These are phyloP conservation scores for Globicephala melas DNA, from an alignment of 2,113 vertebrate species.

Conservation along the genomic window DNA sequence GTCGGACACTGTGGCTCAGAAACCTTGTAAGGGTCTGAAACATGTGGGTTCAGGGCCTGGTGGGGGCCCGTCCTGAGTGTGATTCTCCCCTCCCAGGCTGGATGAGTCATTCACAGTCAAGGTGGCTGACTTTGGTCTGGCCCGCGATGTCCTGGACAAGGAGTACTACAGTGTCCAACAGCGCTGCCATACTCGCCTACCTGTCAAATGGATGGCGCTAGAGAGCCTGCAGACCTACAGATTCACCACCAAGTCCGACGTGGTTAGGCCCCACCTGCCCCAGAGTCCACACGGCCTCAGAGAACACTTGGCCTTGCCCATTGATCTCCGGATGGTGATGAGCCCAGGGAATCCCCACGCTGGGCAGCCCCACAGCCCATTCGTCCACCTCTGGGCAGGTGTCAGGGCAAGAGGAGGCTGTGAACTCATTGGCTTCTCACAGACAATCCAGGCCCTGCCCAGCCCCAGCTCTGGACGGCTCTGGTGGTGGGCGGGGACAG, in stretches of 20 bases:
- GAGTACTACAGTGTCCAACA: constrained; percentile 94
- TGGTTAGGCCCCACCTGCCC: constrained; percentile 83
- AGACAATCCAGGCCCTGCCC: neutral
- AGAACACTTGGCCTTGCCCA: neutral
- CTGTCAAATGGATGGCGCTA: constrained; percentile 98
- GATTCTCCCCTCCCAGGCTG: constrained; percentile 82
- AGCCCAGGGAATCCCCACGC: neutral
- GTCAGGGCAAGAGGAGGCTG: neutral
- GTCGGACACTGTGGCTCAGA: neutral
- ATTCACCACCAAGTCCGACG: constrained; percentile 96
- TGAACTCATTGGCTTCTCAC: neutral
- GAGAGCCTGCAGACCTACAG: constrained; percentile 97
- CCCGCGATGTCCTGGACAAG: constrained; percentile 93
- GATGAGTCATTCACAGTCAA: constrained; percentile 94
- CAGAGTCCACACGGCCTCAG: neutral
- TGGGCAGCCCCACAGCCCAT: neutral
- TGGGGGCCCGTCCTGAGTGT: neutral
- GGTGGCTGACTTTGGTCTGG: constrained; percentile 98
- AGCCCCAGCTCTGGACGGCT: neutral
- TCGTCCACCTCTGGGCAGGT: neutral
- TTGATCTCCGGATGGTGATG: neutral
- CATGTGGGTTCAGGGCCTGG: neutral
- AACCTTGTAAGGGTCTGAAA: neutral
- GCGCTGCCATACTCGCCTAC: constrained; percentile 91
- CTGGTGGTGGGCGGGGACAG: neutral